Percentiles rank a stretch among this genome's conserved stretches.
phyloP scores from a whole-genome alignment of 2,888 invertebrate genomes.

The Alloplasta piceator region DNA sequence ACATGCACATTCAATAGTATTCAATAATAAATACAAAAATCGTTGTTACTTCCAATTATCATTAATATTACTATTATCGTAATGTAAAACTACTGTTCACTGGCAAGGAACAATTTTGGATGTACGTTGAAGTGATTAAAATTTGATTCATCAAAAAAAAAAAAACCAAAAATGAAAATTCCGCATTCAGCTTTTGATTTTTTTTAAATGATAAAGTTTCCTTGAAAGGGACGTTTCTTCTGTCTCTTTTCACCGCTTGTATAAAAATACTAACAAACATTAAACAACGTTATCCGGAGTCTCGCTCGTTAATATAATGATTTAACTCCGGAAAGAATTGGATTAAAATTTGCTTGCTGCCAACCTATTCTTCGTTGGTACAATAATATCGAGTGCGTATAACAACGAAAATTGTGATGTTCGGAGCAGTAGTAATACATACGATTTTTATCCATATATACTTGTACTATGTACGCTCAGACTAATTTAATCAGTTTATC shows the following conservation, averaged over 20 bases:
- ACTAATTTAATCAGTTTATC: slow-evolving; percentile 49
- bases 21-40: slow-evolving; percentile 64
- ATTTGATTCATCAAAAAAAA: slow-evolving; percentile 43
- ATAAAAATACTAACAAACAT: slow-evolving; percentile 76
- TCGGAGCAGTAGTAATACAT: slow-evolving; percentile 21
- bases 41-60: slow-evolving; percentile 56
- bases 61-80: slow-evolving; percentile 69
- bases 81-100: slow-evolving; percentile 70
- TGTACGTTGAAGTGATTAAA: slow-evolving; percentile 40
- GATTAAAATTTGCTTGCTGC: slow-evolving; percentile 58
- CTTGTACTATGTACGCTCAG: slow-evolving; percentile 28
- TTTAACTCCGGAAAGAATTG: slow-evolving; percentile 68
- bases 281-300: slow-evolving; percentile 73
- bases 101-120: slow-evolving; percentile 72
- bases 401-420: slow-evolving; percentile 46
- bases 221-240: not conserved
- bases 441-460: slow-evolving; percentile 38
- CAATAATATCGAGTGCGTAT: slow-evolving; percentile 50
- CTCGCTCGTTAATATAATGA: slow-evolving; percentile 75
- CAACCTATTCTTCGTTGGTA: slow-evolving; percentile 58
- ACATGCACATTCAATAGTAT: slow-evolving; percentile 62
- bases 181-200: no score
- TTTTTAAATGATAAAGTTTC: not conserved
- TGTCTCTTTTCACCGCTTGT: slow-evolving; percentile 63
- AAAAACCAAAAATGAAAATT: no score